Evolutionary conservation across 2,113 vertebrate species (phyloP), one percentile per base, ranked within the genome.

Genomic region (Pterocles gutturalis): DNA sequence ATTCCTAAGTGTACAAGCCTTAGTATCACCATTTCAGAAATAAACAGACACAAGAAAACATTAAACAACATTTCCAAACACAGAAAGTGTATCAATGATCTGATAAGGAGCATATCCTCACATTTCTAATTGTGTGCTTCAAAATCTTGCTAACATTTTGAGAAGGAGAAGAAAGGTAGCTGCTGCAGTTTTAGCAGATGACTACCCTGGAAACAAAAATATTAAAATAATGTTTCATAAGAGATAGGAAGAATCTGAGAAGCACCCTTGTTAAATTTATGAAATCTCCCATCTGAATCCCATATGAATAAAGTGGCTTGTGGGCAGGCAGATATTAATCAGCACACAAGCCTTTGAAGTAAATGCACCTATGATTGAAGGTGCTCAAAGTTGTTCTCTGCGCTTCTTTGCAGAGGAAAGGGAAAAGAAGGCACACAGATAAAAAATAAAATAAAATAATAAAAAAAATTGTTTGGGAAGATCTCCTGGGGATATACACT

Each of bases 211-310:
- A 91, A 94, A 71, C 0, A 6, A 92, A 91, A 91, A 55, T 65
- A 87, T 87, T 91, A 81, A 90, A 92, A 89, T 87, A 91, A 65
- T 66, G 78, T 93, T 94, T 93, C 79, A 62, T 90, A 73, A 87
- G 55, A 83, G 60, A 83, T 33, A 67, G 33, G 34, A 81, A 67
- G 60, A 70, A 83, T 58, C 67, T 67, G 55, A 90, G 86, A 94
- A 87, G 46, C 49, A 73, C 54, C 51, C 17, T 67, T 81, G 51
- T 81, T 92, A 87, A 84, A 96, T 95, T 78, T 89, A 84, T 92
- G 41, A 92, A 89, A 80, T 58, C 46, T 94, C 29, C 55, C 46
- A 34, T 73, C 62, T 66, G 83, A 95, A 91, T 92, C 48, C 89
- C 43, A 7, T 67, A 61, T 55, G 75, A 95, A 83, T 94, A 21